Conservation (phyloP, 1,140 invertebrate genomes). For the Seison nebaliae region DNA sequence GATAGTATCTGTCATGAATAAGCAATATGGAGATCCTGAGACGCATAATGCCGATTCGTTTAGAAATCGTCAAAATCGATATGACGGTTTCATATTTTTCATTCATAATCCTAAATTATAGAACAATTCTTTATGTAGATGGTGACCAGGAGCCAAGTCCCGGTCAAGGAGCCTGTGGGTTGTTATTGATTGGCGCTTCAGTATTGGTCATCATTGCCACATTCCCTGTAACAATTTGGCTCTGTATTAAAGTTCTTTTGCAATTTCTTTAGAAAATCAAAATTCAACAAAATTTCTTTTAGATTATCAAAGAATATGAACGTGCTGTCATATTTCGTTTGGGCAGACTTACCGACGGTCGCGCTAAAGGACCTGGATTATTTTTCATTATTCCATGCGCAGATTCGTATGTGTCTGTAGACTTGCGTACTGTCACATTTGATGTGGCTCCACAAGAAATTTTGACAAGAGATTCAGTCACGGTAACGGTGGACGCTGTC, state of each 20-base stretch:
- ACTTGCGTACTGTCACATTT: constrained; percentile 10
- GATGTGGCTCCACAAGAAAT: constrained; percentile 13
- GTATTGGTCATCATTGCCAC: background rate
- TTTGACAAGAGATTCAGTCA: constrained; percentile 12
- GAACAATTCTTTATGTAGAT: no score
- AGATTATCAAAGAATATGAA: constrained; percentile 13
- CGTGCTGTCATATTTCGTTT: constrained; percentile 14
- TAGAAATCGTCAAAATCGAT: no score
- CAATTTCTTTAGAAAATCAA: background rate
- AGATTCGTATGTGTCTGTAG: constrained; percentile 1
- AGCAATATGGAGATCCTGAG: no score
- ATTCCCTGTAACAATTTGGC: background rate
- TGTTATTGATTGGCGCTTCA: background rate
- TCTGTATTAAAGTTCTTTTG: background rate
- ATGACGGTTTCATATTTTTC: no score
- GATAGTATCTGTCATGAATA: no score
- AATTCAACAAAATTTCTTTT: background rate
- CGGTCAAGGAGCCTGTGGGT: no score
- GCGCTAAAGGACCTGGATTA: constrained; percentile 14
- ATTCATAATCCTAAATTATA: no score
- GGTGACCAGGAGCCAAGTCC: no score
- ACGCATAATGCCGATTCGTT: no score
- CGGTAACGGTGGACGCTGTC: constrained; percentile 12
- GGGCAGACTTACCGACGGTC: constrained; percentile 4
- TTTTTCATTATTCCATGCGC: constrained; percentile 10